phyloP scores from a whole-genome alignment of 1,140 invertebrate species.

The Brachionus asplanchnoidis region DNA sequence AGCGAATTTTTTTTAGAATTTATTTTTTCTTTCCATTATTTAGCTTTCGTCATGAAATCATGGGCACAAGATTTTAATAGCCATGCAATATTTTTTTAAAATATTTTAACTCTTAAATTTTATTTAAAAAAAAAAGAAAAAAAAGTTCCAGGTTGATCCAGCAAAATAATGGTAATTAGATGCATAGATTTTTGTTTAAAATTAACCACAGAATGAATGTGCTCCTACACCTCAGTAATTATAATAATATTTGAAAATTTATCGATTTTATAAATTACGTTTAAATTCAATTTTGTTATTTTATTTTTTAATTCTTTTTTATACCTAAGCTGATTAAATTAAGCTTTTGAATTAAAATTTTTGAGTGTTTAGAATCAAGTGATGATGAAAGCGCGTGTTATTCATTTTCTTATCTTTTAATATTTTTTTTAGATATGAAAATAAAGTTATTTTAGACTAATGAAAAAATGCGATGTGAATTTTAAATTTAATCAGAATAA shows the following conservation, averaged over 20 bases:
- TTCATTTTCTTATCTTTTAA: not conserved
- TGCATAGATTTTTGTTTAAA: not conserved
- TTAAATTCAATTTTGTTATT: not conserved
- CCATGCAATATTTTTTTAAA: not conserved
- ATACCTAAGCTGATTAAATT: not conserved
- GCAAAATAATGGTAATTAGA: not conserved
- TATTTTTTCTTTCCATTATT: not conserved
- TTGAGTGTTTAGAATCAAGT: not conserved
- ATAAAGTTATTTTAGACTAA: not conserved
- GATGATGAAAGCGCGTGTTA: not conserved
- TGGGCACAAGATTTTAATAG: not conserved
- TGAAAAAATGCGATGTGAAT: not conserved
- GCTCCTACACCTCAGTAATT: not conserved
- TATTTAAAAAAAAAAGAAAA: not conserved
- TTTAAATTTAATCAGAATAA: not conserved
- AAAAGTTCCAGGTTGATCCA: not conserved
- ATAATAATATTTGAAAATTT: not conserved
- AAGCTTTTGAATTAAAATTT: not conserved
- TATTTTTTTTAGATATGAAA: not conserved
- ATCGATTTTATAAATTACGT: not conserved
- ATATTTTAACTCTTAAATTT: too few species aligned
- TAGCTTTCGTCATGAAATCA: constrained; percentile 16
- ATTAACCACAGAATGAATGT: not conserved
- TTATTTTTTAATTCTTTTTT: not conserved
- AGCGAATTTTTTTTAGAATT: not conserved